A percentile compares a stretch with the other conserved stretches of the same genome.
These are phyloP conservation scores for Scolopax rusticola DNA, from an alignment of 2,797 vertebrate genomes.

Conservation along the genomic window DNA sequence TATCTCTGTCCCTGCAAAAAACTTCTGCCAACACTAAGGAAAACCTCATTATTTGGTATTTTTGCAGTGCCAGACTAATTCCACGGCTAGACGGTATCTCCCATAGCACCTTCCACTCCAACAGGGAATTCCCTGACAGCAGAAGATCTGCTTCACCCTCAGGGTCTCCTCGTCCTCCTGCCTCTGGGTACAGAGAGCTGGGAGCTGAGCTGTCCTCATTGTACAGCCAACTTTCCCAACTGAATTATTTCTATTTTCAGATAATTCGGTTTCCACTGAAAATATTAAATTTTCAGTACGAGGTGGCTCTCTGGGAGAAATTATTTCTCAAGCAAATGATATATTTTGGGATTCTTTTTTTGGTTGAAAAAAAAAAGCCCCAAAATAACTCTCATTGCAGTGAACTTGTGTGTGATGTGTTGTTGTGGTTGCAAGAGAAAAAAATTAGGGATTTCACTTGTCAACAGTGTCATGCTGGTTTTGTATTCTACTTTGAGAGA, in stretches of 20 bases:
- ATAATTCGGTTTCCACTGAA: neutral
- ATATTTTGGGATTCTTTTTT: neutral
- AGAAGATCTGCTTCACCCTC: neutral
- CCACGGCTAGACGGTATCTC: neutral
- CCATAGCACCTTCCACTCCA: neutral
- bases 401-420: neutral
- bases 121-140: neutral
- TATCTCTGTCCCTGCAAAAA: neutral
- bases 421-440: neutral
- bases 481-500: neutral
- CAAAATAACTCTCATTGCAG: neutral
- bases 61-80: neutral
- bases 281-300: neutral
- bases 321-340: neutral
- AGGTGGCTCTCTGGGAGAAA: neutral
- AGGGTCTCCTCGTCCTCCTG: accelerated
- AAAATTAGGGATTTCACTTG: neutral
- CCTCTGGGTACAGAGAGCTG: neutral
- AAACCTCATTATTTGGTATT: neutral
- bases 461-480: neutral
- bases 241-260: neutral
- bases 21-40: neutral
- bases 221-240: neutral
- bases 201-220: neutral
- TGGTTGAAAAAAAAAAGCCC: neutral